Evolutionary conservation across 2,113 vertebrate genomes (phyloP), one percentile per base, ranked within the genome.

Genomic region (Prochilodus magdalenae): DNA sequence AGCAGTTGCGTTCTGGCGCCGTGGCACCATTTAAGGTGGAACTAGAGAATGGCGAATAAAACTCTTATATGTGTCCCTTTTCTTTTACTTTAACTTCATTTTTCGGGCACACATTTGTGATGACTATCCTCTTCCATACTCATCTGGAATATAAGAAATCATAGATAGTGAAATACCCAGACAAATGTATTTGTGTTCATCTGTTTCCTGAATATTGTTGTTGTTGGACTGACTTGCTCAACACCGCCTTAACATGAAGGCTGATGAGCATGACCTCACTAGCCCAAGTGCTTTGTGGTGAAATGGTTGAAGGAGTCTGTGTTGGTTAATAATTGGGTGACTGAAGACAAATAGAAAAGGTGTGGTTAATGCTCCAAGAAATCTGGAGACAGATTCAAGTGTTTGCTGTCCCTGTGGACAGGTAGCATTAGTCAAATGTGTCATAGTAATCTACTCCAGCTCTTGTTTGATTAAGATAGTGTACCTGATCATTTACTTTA

Each of bases 301-400:
- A 80, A 62, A 72, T 49, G 33, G 36, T 27, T 57, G 29, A 57
- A 75, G 62, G 49, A 57, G 62, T 29, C 49, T 12, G n/a, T 53
- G 30, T 22, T 22, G 24, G 62, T 59, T 82, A 82, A 82, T 75
- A 63, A 60, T 75, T 75, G 22, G 59, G 49, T 30, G 16, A 1
- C 62, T 30, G 16, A 1, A 13, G 74, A 30, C 40, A 20, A 30
- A 11, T 69, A 24, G 36, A 10, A 75, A 57, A 49, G 62, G 30
- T 59, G 62, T 75, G 73, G 33, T 36, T 30, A 2, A 4, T 24
- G 66, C 14, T 79, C 20, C 16, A 24, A 77, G 62, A 5, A 30
- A 65, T 30, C 14, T 14, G 44, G 13, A 26, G 10, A 0, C 55
- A 22, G 5, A 5, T 57, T 57, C 1, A 57, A 11, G 8, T 36